phyloP scores from a whole-genome alignment of 2,797 vertebrate species.

The Crypturellus tataupa region DNA sequence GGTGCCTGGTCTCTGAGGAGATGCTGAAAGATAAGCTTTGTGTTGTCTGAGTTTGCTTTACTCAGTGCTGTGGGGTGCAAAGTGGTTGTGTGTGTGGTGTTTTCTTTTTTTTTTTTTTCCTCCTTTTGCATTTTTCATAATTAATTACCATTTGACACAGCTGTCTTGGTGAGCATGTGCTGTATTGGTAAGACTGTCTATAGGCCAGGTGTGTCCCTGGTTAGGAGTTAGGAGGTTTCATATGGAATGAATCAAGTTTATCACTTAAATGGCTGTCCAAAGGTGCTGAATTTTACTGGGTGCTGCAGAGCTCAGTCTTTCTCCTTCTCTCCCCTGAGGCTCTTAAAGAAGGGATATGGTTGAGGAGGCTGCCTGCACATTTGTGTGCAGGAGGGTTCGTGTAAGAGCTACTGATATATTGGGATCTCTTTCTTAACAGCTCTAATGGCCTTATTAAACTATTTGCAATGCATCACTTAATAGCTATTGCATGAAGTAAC shows the following conservation, averaged over 20 bases:
- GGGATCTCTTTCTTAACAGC: background rate
- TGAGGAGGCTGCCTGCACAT: accelerated
- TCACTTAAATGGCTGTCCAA: background rate
- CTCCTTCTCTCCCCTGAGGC: background rate
- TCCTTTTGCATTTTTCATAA: accelerated
- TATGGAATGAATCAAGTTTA: background rate
- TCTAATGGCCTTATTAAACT: background rate
- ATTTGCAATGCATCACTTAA: background rate
- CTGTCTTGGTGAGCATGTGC: accelerated
- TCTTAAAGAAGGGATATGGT: background rate
- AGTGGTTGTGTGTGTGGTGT: background rate
- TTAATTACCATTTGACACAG: background rate
- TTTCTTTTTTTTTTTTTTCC: background rate
- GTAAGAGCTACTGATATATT: accelerated
- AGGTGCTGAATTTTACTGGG: background rate
- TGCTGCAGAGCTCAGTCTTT: background rate
- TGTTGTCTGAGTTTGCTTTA: background rate
- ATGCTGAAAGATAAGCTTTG: background rate
- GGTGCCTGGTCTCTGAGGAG: background rate
- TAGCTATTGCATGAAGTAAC: background rate
- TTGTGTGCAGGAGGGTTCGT: background rate
- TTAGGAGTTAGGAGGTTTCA: background rate
- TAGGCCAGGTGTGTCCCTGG: background rate
- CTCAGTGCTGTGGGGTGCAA: background rate
- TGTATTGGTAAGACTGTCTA: background rate